Evolutionary conservation across 2,113 vertebrate genomes (phyloP), one percentile per base, ranked within the genome.

Genomic region (Sylvia atricapilla): DNA sequence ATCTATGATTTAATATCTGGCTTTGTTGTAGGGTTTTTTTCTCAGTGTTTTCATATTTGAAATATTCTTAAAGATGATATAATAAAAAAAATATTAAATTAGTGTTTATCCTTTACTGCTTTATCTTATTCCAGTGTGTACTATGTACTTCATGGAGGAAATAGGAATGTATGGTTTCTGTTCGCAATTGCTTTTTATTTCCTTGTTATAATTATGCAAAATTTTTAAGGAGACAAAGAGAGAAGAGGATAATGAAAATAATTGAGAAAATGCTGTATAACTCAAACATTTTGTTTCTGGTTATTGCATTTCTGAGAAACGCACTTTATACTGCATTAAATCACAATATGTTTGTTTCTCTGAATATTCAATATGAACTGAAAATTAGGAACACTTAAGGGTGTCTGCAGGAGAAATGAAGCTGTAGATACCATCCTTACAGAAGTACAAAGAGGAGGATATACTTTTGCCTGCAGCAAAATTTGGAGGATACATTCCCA

Each of bases 231-330:
- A 66, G 28, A 72, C 4, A 56, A 64, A 49, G 20, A 90, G 21
- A 84, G 41, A 84, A 78, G 11, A 2, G 11, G 9, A 63, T 69
- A 31, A 75, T 39, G 68, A 89, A 91, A 70, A 87, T 1, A 79
- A 76, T 72, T 72, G 12, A 56, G 35, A 75, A 81, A 81, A 60
- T 19, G 11, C 47, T 37, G 5, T 24, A 46, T n/a, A 63, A 47
- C 27, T 72, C 6, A 67, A 82, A 56, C 27, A 53, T 66, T 94
- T 63, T 66, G 69, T n/a, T 35, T 84, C 15, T 44, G 7, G 13
- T 87, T 84, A 87, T 47, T 87, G 14, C 55, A 64, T 91, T 87
- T 85, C 66, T 93, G 67, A 94, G 63, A 90, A 90, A 84, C 15
- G 25, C 21, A 74, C 12, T 73, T 79, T 75, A 58, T 30, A 70